Evolutionary conservation across 2,888 invertebrate genomes (phyloP).

Genomic region (Epinotia nisella): DNA sequence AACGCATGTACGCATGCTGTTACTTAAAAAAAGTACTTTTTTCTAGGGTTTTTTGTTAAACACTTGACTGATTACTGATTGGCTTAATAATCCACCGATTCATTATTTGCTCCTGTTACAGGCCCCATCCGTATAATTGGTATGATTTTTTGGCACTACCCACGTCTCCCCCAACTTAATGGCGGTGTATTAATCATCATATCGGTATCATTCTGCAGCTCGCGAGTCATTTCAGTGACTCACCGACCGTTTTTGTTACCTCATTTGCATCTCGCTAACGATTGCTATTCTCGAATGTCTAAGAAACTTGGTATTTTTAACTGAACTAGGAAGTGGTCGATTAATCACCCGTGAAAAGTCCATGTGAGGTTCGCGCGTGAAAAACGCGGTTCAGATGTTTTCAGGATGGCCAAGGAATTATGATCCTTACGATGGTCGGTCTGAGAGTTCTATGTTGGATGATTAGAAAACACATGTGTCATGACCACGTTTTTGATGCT

Average conservation of each 20-base stretch:
- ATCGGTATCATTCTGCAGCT: conserved; percentile 47
- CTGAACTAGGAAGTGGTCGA: conserved; percentile 33
- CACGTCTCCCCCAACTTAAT: neutral
- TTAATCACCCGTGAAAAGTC: conserved; percentile 29
- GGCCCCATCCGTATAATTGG: neutral
- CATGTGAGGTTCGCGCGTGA: conserved; percentile 7
- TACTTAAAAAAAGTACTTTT: no score
- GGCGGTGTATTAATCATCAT: neutral
- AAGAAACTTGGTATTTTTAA: conserved; percentile 36
- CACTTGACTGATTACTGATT: no score
- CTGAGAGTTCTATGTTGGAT: no score
- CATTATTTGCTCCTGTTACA: no score
- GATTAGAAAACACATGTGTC: no score
- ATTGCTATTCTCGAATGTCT: conserved; percentile 56
- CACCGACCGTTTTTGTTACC: conserved; percentile 56
- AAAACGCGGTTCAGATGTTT: neutral
- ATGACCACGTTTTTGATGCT: no score
- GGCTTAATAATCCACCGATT: no score
- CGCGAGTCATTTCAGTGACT: conserved; percentile 65
- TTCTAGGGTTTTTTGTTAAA: no score
- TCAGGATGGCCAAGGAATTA: neutral
- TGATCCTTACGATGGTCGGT: neutral
- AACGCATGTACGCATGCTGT: no score
- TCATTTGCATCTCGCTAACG: conserved; percentile 59
- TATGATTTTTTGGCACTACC: neutral